Evolutionary conservation across 2,888 invertebrate genomes (phyloP).

Genomic region (Agrochola macilenta): DNA sequence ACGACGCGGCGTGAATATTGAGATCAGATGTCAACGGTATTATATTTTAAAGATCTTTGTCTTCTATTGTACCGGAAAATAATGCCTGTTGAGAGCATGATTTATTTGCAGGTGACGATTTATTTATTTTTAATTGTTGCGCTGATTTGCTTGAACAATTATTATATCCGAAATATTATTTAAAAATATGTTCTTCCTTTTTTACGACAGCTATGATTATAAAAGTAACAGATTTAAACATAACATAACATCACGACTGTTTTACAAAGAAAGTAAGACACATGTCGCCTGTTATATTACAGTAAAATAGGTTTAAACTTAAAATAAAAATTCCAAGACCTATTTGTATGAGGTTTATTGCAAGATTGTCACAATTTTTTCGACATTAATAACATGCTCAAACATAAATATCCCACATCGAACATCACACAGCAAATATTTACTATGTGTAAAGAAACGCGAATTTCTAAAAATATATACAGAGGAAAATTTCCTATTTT

Average conservation of each 20-base stretch:
- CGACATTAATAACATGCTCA: neutral
- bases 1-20: conserved; percentile 64
- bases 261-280: too few species aligned
- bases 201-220: neutral
- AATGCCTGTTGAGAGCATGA: conserved; percentile 31
- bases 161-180: neutral
- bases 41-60: conserved; percentile 52
- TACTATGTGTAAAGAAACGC: conserved; percentile 52
- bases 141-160: neutral
- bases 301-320: neutral
- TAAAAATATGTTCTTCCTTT: neutral
- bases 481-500: conserved; percentile 70
- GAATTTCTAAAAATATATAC: conserved; percentile 65
- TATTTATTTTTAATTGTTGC: conserved; percentile 17
- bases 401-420: conserved; percentile 31
- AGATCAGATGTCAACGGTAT: conserved; percentile 64
- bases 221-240: neutral
- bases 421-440: conserved; percentile 58
- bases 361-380: neutral
- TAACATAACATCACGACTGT: too few species aligned
- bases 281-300: too few species aligned
- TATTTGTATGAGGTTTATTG: neutral
- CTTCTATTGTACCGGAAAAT: conserved; percentile 33
- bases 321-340: neutral
- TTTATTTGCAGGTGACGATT: conserved; percentile 37